Evolutionary conservation across 2,888 invertebrate species (phyloP).

Genomic region (Corbicula japonica): DNA sequence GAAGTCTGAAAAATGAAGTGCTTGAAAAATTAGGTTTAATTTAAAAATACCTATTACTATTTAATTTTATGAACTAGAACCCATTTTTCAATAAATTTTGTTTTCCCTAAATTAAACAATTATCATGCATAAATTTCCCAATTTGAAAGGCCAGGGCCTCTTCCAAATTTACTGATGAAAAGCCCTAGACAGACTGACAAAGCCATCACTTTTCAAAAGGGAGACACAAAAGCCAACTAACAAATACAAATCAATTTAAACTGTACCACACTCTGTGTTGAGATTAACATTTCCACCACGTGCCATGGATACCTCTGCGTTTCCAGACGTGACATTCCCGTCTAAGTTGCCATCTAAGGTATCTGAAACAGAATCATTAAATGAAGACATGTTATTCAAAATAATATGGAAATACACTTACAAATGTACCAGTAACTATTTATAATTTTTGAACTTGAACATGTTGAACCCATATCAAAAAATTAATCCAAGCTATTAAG

Average conservation of each 20-base stretch:
- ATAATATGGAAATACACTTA: background rate
- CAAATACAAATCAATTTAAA: background rate
- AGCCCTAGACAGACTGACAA: background rate
- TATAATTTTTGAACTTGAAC: background rate
- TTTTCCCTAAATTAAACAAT: background rate
- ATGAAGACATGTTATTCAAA: too few relatives aligned
- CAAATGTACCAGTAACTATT: background rate
- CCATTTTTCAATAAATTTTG: background rate
- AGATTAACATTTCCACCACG: slow-evolving; percentile 38
- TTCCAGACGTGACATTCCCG: slow-evolving; percentile 3
- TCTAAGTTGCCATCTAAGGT: slow-evolving; percentile 27
- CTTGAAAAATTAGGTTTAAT: too few relatives aligned
- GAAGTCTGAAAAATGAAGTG: too few relatives aligned
- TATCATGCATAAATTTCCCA: background rate
- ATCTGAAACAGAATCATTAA: too few relatives aligned
- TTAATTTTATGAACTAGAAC: background rate
- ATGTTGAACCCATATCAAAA: background rate
- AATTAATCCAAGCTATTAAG: background rate
- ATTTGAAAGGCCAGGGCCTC: background rate
- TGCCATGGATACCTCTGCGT: slow-evolving; percentile 18
- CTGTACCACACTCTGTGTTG: slow-evolving; percentile 29
- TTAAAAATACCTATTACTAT: background rate
- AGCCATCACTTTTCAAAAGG: background rate
- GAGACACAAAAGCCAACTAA: background rate
- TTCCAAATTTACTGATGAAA: background rate